These are phyloP conservation scores for Apeira syringaria DNA, from an alignment of 2,888 invertebrate species.

Conservation along the genomic window DNA sequence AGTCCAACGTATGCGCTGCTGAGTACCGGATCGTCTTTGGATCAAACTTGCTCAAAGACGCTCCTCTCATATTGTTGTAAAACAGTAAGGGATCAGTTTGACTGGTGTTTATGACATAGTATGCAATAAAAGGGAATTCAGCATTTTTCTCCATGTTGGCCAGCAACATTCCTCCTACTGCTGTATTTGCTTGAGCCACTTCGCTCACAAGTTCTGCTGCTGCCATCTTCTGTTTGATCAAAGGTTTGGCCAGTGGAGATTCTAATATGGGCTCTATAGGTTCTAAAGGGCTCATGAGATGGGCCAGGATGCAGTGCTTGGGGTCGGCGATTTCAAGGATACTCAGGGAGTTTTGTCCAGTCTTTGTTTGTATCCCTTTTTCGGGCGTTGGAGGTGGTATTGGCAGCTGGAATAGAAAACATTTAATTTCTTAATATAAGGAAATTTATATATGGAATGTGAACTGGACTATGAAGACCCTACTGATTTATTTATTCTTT, in stretches of 20 bases:
- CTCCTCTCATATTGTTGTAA: slow-evolving; percentile 92
- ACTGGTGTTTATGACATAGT: slow-evolving; percentile 94
- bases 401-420: slow-evolving; percentile 73
- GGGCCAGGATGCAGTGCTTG: slow-evolving; percentile 93
- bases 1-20: slow-evolving; percentile 93
- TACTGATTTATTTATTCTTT: too few species aligned
- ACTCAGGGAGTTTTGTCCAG: slow-evolving; percentile 86
- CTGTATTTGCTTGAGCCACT: slow-evolving; percentile 88
- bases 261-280: slow-evolving; percentile 93
- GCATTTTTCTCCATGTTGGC: slow-evolving; percentile 95
- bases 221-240: slow-evolving; percentile 90
- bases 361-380: slow-evolving; percentile 83
- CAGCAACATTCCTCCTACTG: slow-evolving; percentile 92
- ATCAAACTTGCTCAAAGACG: slow-evolving; percentile 93
- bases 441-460: too few species aligned
- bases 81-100: slow-evolving; percentile 94
- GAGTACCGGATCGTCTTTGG: slow-evolving; percentile 91
- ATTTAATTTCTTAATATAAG: too few species aligned
- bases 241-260: slow-evolving; percentile 91
- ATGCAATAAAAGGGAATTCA: slow-evolving; percentile 95
- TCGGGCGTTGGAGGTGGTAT: slow-evolving; percentile 87
- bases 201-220: slow-evolving; percentile 91
- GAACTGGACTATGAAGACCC: too few species aligned
- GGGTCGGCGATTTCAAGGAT: slow-evolving; percentile 94
- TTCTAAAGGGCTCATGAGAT: slow-evolving; percentile 94